Percentiles rank a stretch among this genome's conserved stretches.
phyloP scores from a whole-genome alignment of 2,113 vertebrate species.

The Poecilia latipinna region DNA sequence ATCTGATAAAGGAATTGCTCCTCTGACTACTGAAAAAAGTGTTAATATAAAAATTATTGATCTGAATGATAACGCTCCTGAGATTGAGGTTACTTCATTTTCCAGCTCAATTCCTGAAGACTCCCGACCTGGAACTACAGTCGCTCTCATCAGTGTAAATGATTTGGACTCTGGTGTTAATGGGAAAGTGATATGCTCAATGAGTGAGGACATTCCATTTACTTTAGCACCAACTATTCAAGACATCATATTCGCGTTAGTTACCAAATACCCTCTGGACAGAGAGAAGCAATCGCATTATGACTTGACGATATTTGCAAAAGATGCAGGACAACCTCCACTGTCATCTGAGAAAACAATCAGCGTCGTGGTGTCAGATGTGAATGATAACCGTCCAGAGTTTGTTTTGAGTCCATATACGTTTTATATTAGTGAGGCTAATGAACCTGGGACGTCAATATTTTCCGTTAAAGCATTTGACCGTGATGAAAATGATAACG shows the following conservation, averaged over 20 bases:
- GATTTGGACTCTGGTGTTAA: conserved; percentile 49
- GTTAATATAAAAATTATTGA: conserved; percentile 27
- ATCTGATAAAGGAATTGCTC: conserved; percentile 31
- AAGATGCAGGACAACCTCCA: conserved; percentile 52
- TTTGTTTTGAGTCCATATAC: conserved; percentile 54
- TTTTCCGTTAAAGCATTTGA: conserved; percentile 65
- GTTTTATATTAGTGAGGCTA: conserved; percentile 44
- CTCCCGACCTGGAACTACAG: conserved; percentile 43
- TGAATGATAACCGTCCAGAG: conserved; percentile 68
- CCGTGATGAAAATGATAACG: conserved; percentile 54
- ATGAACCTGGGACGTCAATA: conserved; percentile 19
- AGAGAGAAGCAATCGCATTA: conserved; percentile 65
- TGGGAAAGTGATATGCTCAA: conserved; percentile 54
- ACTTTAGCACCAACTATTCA: conserved; percentile 33
- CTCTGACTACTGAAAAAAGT: conserved; percentile 29
- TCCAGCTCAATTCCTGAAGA: conserved; percentile 8
- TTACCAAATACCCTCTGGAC: conserved; percentile 53
- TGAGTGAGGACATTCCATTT: conserved; percentile 46
- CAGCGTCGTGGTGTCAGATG: conserved; percentile 49
- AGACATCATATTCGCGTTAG: conserved; percentile 61
- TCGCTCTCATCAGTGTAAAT: conserved; percentile 45
- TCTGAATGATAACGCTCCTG: conserved; percentile 38
- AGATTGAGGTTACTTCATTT: conserved; percentile 46
- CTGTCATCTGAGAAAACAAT: conserved; percentile 57
- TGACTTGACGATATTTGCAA: conserved; percentile 54